Percentiles rank a stretch among this genome's conserved stretches.
phyloP scores from a whole-genome alignment of 2,113 vertebrate species.

The Canis aureus region DNA sequence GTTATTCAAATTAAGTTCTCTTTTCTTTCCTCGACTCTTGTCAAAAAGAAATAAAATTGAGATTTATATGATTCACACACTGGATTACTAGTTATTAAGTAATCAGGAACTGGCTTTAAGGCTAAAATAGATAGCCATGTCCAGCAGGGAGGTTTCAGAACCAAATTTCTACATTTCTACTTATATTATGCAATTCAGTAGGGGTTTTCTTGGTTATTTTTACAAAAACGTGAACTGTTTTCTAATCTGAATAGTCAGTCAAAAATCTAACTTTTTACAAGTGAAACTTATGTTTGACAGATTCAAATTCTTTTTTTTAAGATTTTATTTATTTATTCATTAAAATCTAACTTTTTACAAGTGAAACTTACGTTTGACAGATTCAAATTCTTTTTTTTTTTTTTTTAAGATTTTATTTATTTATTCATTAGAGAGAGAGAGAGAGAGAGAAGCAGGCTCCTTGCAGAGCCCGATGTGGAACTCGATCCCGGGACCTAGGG shows the following conservation, averaged over 20 bases:
- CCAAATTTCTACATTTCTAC: background rate
- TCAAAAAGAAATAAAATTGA: slow-evolving; percentile 38
- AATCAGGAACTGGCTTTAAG: slow-evolving; percentile 12
- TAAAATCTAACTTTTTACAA: slow-evolving; percentile 35
- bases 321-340: too few relatives aligned
- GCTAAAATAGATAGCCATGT: background rate
- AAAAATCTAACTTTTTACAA: slow-evolving; percentile 45
- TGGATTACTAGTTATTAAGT: background rate
- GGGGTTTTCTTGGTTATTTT: slow-evolving; percentile 3
- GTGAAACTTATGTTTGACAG: slow-evolving; percentile 13
- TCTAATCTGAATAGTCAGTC: background rate
- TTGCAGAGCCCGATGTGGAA: too few relatives aligned
- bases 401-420: too few relatives aligned
- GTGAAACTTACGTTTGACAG: slow-evolving; percentile 14
- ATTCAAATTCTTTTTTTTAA: background rate
- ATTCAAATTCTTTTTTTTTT: background rate
- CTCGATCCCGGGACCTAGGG: too few relatives aligned
- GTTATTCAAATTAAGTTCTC: slow-evolving; percentile 14
- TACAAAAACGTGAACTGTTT: background rate
- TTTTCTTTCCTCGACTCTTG: slow-evolving; percentile 14
- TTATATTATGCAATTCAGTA: background rate
- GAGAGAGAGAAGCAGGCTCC: too few relatives aligned
- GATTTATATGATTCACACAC: background rate
- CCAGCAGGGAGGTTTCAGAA: background rate
- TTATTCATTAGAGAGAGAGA: too few relatives aligned